Base-by-base conservation (phyloP, 1,140 invertebrate genomes). In the Pentalonia nigronervosa region DNA sequence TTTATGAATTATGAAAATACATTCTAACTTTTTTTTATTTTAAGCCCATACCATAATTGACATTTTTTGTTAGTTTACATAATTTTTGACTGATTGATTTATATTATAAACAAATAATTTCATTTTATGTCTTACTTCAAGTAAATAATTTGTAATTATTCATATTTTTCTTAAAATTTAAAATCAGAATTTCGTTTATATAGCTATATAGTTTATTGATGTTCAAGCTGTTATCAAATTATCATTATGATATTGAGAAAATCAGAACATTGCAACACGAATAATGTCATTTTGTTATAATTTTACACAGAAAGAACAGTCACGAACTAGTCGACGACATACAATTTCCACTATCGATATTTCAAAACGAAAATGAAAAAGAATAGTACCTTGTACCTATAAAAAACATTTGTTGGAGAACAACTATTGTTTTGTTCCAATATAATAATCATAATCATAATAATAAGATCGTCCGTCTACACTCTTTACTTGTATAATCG, bases 401-500 rank as follows among this genome's bases (percentile, higher is more conserved):
- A 91, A 90, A 60, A 88, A 50, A 56, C 67, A 83, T 81, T 92
- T 67, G n/a, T 56, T 34, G 25, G 30, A 91, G 53, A 92, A 92
- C 90, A 50, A 83, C 67, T 83, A 50, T 81, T 83, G 67, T 91
- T 90, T 76, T 83, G 67, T 76, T 83, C 30, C 47, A 50, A 34
- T 50, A 48, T 83, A 48, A 90, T 50, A 92, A 92, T 92, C 23
- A 67, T 76, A 25, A 90, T 60, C 41, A 90, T 90, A 90, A 91
- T 45, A 91, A 91, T 91, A 90, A 76, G 53, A 91, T 47, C 56
- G 36, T 76, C 90, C n/a, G 56, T 91, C 90, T 91, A 34, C 41
- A 91, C 56, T 91, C 53, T 91, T 91, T 48, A 91, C 90, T 81
- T 23, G 90, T 56, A 92, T 48, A 92, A 92, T 92, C 90, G 67